phyloP scores from a whole-genome alignment of 2,797 vertebrate species.

The Buphagus erythrorhynchus region DNA sequence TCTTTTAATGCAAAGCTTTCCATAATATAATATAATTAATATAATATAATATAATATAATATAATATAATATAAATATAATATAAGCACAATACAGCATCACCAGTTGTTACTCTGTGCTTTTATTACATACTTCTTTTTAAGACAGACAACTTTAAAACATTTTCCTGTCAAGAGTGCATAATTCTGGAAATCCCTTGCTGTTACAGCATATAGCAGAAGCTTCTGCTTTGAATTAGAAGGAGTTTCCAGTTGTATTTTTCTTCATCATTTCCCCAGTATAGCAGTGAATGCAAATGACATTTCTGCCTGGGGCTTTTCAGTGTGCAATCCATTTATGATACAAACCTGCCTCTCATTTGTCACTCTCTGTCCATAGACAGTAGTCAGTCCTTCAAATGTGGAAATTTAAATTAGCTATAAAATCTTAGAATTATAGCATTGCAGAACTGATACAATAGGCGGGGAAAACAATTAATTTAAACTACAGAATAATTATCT shows the following conservation, averaged over 20 bases:
- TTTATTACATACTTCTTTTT: not conserved
- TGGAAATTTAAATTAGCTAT: not conserved
- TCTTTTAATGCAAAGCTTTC: not conserved
- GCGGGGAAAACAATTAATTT: not conserved
- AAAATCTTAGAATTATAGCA: not conserved
- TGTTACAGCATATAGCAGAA: not conserved
- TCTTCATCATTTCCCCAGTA: not conserved
- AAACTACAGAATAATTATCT: not conserved
- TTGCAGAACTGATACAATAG: not conserved
- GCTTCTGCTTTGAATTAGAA: not conserved
- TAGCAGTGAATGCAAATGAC: not conserved
- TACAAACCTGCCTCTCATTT: not conserved
- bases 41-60: not conserved
- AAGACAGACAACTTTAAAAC: not conserved
- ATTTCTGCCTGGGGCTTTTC: not conserved
- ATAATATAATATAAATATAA: not conserved
- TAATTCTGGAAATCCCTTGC: not conserved
- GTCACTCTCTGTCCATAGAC: not conserved
- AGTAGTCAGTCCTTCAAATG: not conserved
- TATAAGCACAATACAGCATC: not conserved
- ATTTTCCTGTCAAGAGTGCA: not conserved
- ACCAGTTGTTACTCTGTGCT: not conserved
- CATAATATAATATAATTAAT: too few relatives aligned
- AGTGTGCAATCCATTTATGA: not conserved
- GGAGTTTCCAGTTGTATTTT: not conserved